Conservation (phyloP, 2,888 invertebrate species). For the Folsomia candida region DNA sequence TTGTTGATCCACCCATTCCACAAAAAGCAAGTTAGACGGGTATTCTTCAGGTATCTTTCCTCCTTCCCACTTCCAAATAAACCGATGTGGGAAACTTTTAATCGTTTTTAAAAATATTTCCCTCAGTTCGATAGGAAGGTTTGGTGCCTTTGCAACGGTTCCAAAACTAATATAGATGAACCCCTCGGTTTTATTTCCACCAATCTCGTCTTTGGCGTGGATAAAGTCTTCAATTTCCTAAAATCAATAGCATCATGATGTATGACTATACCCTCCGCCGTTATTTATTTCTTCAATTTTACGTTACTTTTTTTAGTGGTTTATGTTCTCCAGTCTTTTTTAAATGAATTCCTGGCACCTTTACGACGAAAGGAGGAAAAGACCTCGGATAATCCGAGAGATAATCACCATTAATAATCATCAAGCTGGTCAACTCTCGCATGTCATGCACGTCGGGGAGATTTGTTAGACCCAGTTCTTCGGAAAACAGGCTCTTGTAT, state of each 20-base stretch:
- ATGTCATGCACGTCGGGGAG: not conserved
- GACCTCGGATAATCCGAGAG: not conserved
- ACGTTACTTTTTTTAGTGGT: not conserved
- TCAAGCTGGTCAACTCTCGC: not conserved
- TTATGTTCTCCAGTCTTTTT: not conserved
- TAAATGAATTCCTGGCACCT: conserved; percentile 7
- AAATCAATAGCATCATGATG: too few relatives aligned
- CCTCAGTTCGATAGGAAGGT: conserved; percentile 15
- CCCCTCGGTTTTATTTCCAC: conserved; percentile 27
- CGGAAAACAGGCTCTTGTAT: not conserved
- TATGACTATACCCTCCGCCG: too few relatives aligned
- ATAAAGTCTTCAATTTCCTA: not conserved
- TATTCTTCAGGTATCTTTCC: conserved; percentile 49
- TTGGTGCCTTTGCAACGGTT: conserved; percentile 33
- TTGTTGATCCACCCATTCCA: conserved; percentile 45
- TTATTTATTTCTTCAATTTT: not conserved
- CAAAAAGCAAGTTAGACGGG: conserved; percentile 50
- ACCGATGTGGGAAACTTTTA: conserved; percentile 30
- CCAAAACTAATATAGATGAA: conserved; percentile 31
- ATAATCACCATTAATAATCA: conserved; percentile 11
- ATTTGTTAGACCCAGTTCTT: not conserved
- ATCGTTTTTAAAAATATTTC: conserved; percentile 38
- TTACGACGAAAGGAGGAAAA: conserved; percentile 7
- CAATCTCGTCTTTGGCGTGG: not conserved
- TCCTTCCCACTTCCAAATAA: conserved; percentile 45